Percentiles rank a stretch among this genome's conserved stretches.
Evolutionary conservation across 1,140 invertebrate genomes (phyloP).

Genomic region (Aphelenchoides fujianensis): DNA sequence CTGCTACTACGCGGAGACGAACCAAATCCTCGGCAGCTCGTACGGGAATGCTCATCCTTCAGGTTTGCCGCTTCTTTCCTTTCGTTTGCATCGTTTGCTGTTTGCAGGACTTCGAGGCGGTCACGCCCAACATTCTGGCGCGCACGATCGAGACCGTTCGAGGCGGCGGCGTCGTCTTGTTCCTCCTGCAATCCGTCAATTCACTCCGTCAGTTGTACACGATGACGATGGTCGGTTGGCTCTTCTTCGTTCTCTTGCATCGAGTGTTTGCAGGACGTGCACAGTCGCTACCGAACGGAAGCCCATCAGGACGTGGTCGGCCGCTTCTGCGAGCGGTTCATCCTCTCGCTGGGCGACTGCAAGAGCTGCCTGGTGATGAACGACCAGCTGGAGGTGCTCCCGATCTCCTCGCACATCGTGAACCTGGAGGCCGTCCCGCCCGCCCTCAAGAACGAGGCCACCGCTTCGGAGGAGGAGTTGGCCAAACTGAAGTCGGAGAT

Average conservation of each 20-base stretch:
- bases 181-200: slow-evolving; percentile 77
- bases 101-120: slow-evolving; percentile 89
- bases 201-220: slow-evolving; percentile 92
- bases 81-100: slow-evolving; percentile 33
- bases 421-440: slow-evolving; percentile 70
- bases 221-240: slow-evolving; percentile 79
- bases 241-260: slow-evolving; percentile 14
- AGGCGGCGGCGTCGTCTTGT: slow-evolving; percentile 87
- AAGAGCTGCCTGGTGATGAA: slow-evolving; percentile 84
- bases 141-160: slow-evolving; percentile 96
- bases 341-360: slow-evolving; percentile 84
- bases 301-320: slow-evolving; percentile 85
- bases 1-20: slow-evolving; percentile 93
- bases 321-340: slow-evolving; percentile 92
- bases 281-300: slow-evolving; percentile 88
- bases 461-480: slow-evolving; percentile 67
- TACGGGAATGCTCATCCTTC: slow-evolving; percentile 93
- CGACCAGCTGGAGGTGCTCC: slow-evolving; percentile 85
- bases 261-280: slow-evolving; percentile 76
- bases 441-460: slow-evolving; percentile 62
- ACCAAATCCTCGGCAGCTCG: slow-evolving; percentile 94
- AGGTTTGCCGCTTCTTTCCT: slow-evolving; percentile 69
- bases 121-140: slow-evolving; percentile 96
- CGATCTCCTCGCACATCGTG: slow-evolving; percentile 82
- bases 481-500: slow-evolving; percentile 73